These are phyloP conservation scores for Taeniopygia guttata DNA, from an alignment of 2,797 vertebrate species.

Conservation along the genomic window DNA sequence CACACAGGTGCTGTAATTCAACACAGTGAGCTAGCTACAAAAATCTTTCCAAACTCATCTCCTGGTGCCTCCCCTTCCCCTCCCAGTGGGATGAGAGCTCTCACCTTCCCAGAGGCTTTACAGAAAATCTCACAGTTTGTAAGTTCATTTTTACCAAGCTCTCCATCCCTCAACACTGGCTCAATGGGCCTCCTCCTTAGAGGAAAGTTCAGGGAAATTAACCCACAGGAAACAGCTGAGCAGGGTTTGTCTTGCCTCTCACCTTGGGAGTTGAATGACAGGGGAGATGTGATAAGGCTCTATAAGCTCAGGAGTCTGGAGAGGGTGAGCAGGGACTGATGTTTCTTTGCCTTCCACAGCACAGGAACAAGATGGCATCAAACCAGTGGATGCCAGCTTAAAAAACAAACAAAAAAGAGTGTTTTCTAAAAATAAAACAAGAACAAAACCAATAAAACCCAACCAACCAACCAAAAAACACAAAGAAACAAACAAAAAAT, in stretches of 20 bases:
- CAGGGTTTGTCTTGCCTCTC: not conserved
- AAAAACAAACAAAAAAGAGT: not conserved
- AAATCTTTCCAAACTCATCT: not conserved
- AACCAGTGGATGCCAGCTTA: not conserved
- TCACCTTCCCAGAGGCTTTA: not conserved
- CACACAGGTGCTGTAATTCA: not conserved
- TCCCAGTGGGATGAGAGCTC: not conserved
- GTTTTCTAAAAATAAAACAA: not conserved
- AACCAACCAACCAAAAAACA: not conserved
- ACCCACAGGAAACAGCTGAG: not conserved
- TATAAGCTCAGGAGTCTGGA: not conserved
- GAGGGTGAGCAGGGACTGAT: not conserved
- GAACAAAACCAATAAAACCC: rapidly evolving
- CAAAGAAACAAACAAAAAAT: not conserved
- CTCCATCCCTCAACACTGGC: not conserved
- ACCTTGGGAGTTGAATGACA: not conserved
- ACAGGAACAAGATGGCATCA: not conserved
- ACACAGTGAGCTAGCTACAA: not conserved
- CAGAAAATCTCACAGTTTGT: not conserved
- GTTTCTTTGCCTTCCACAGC: not conserved
- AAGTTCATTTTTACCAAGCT: not conserved
- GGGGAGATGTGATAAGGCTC: not conserved
- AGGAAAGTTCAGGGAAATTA: not conserved
- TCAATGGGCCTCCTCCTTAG: not conserved
- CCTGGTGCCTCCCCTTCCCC: not conserved